phyloP scores from a whole-genome alignment of 37 sponge, comb jelly and placozoan genomes.

The Bolinopsis microptera region DNA sequence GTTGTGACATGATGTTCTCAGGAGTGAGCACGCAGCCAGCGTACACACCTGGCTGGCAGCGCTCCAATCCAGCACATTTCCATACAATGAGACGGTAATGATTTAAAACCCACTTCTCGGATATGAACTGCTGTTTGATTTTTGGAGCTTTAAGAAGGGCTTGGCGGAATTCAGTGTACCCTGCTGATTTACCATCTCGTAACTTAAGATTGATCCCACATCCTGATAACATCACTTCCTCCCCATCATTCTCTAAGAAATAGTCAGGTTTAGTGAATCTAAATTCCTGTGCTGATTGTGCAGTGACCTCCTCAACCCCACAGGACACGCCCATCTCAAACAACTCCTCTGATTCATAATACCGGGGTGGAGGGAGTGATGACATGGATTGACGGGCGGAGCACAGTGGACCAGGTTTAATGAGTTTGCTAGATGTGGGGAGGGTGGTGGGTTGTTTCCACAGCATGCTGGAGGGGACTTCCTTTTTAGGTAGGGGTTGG shows the following conservation, averaged over 20 bases:
- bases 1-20: slow-evolving; percentile 27
- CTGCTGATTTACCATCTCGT: not conserved
- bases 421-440: not conserved
- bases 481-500: not conserved
- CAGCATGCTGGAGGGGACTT: not conserved
- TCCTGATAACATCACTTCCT: not conserved
- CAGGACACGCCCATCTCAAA: slow-evolving; percentile 30
- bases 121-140: not conserved
- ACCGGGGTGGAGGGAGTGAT: not conserved
- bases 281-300: not conserved
- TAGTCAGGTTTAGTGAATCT: slow-evolving; percentile 16
- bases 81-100: slow-evolving; percentile 17
- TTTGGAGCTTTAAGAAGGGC: not conserved
- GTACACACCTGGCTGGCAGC: not conserved
- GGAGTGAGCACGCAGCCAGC: slow-evolving; percentile 12
- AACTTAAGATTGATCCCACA: not conserved
- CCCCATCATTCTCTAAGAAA: not conserved
- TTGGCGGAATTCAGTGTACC: not conserved
- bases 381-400: not conserved
- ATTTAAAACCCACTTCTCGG: not conserved
- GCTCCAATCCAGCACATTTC: slow-evolving; percentile 33
- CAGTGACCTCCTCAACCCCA: not conserved
- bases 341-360: not conserved
- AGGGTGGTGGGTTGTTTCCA: slow-evolving; percentile 4
- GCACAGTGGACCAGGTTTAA: not conserved